Evolutionary conservation across 2,113 vertebrate species (phyloP).

Genomic region (Hippoglossus stenolepis): DNA sequence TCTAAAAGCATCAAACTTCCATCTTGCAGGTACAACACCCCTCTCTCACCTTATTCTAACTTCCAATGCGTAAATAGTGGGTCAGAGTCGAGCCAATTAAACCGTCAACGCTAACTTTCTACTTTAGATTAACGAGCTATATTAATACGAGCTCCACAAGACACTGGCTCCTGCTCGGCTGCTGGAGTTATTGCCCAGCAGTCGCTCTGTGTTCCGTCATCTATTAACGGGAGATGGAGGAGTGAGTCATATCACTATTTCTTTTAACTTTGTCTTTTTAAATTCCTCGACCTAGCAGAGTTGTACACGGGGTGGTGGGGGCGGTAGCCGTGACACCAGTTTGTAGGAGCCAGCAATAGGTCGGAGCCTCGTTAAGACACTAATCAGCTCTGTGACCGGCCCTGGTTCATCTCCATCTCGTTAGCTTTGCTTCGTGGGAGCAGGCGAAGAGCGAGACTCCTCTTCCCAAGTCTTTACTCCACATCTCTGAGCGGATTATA

Average conservation of each 20-base stretch:
- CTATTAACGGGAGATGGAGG: slow-evolving; percentile 61
- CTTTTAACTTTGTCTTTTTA: slow-evolving; percentile 19
- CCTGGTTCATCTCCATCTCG: background rate
- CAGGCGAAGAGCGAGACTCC: background rate
- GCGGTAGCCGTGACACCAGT: slow-evolving; percentile 4
- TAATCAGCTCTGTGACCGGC: slow-evolving; percentile 9
- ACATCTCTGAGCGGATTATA: slow-evolving; percentile 45
- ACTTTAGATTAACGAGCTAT: background rate
- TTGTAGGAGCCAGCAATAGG: background rate
- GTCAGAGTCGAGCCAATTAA: background rate
- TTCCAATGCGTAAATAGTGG: background rate
- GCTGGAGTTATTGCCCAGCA: slow-evolving; percentile 64
- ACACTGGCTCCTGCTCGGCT: background rate
- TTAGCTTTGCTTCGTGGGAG: slow-evolving; percentile 7
- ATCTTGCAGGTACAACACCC: too few relatives aligned
- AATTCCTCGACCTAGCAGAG: background rate
- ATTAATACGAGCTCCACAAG: background rate
- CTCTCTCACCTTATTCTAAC: background rate
- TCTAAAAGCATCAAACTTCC: too few relatives aligned
- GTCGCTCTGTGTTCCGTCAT: slow-evolving; percentile 63
- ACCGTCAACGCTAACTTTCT: background rate
- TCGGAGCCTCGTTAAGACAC: slow-evolving; percentile 11
- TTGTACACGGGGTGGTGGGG: background rate
- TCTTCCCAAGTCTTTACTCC: slow-evolving; percentile 7
- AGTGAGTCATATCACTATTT: slow-evolving; percentile 66